These are phyloP conservation scores for Osmoderma eremita DNA, from an alignment of 2,888 invertebrate genomes.

Conservation along the genomic window DNA sequence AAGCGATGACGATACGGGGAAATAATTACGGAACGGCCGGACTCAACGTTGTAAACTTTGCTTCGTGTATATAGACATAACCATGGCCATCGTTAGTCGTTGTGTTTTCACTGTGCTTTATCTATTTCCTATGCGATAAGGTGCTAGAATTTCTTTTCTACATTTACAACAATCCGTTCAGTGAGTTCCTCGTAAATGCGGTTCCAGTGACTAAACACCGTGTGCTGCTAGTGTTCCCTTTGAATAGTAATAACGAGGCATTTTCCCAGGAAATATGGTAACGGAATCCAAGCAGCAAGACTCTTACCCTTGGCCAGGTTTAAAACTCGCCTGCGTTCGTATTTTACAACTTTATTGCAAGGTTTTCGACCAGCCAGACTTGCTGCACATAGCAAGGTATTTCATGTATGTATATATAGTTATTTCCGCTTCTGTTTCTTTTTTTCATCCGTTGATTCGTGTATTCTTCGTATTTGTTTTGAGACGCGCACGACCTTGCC, in stretches of 20 bases:
- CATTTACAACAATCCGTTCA: constrained; percentile 29
- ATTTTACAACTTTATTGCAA: constrained; percentile 87
- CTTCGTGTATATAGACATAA: constrained; percentile 8
- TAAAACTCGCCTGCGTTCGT: constrained; percentile 84
- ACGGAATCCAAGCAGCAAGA: constrained; percentile 49
- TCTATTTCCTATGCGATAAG: constrained; percentile 40
- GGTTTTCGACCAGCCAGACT: constrained; percentile 75
- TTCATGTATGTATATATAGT: constrained; percentile 38
- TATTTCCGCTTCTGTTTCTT: constrained; percentile 33
- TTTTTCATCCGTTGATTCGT: not conserved
- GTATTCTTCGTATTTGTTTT: constrained; percentile 15
- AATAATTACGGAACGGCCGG: not conserved
- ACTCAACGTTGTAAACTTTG: constrained; percentile 19
- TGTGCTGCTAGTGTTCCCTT: not conserved
- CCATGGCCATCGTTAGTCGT: constrained; percentile 20
- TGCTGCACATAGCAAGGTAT: constrained; percentile 49
- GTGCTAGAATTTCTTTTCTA: constrained; percentile 34
- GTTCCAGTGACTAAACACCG: constrained; percentile 19
- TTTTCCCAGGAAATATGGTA: constrained; percentile 45
- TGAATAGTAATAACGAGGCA: constrained; percentile 5
- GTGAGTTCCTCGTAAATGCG: constrained; percentile 17
- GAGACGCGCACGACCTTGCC: constrained; percentile 19
- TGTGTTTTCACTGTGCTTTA: constrained; percentile 37
- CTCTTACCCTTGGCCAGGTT: constrained; percentile 78
- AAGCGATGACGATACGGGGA: constrained; percentile 10